Percentiles rank a stretch among this genome's conserved stretches.
These are phyloP conservation scores for Apostichopus parvimensis DNA, from an alignment of 35 echinoderm and acorn worm genomes.

Conservation along the genomic window DNA sequence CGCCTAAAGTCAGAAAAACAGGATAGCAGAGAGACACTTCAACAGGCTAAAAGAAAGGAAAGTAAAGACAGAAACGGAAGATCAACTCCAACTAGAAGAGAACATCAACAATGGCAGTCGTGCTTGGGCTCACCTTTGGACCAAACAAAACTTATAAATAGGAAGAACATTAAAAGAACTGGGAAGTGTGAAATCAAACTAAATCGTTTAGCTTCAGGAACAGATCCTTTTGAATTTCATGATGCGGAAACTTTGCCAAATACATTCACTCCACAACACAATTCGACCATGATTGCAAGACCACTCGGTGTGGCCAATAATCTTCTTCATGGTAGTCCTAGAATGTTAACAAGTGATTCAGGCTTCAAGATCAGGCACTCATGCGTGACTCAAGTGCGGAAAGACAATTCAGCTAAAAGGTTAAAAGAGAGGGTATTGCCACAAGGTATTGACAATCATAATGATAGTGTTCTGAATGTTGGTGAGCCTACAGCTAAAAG, in stretches of 20 bases:
- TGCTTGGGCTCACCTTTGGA: too few relatives aligned
- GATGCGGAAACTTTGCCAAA: neutral
- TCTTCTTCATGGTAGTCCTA: neutral
- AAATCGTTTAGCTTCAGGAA: neutral
- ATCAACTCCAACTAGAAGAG: too few relatives aligned
- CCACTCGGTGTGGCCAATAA: neutral
- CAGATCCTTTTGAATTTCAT: neutral
- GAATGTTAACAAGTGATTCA: neutral
- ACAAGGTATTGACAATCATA: neutral
- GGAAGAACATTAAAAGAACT: too few relatives aligned
- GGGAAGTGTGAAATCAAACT: too few relatives aligned
- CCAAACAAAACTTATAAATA: too few relatives aligned
- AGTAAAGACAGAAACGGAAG: too few relatives aligned
- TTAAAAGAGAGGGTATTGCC: neutral
- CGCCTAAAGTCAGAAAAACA: too few relatives aligned
- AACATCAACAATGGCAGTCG: too few relatives aligned
- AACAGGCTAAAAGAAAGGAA: too few relatives aligned
- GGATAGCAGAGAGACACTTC: too few relatives aligned
- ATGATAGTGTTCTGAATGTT: neutral
- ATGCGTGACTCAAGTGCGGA: neutral
- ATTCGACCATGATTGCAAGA: neutral
- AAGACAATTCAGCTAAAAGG: neutral
- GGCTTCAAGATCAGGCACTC: neutral
- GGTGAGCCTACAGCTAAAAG: too few relatives aligned
- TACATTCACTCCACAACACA: neutral